Base-by-base conservation (phyloP, 2,113 vertebrate species). In the Podarcis raffonei region DNA sequence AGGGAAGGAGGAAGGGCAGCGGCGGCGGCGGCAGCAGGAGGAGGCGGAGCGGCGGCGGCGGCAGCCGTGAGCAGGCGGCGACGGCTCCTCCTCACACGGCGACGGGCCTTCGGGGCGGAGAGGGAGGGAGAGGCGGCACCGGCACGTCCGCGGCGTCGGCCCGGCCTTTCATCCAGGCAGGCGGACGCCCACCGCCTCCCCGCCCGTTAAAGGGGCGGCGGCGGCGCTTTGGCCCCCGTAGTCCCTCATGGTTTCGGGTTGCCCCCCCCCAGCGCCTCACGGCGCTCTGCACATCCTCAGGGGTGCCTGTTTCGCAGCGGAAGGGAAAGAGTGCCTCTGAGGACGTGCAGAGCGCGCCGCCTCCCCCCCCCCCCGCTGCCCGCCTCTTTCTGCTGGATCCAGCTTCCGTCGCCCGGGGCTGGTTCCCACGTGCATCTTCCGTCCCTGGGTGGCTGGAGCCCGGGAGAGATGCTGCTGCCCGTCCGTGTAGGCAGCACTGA, bases 51-150 rank as follows among this genome's bases (percentile, higher is more conserved):
- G 2, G 84, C 3, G 6, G 83, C 71, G 72, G 84, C 84, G 53
- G 69, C 15, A 13, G 71, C 48, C 27, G 62, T 1, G 53, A 27
- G 18, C 37, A 69, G 86, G 86, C 53, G 68, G 68, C 79, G 79
- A 30, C 79, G 53, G 79, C 86, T 81, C 86, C 86, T 65, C 86
- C 86, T 87, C 79, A 87, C 86, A 75, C 86, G 79, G 22, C 68
- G 69, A 23, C 79, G 69, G 86, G 79, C 86, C 69, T 88, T 57
- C 62, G 77, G 68, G 77, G 85, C 66, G 77, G 76, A 53, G 86
- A 12, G 42, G 65, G 9, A 23, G 32, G n/a, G 78, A 66, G 62
- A 72, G 86, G 79, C 79, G 86, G 79, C 53, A 57, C 69, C 78
- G 68, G 57, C 86, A 22, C 87, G 69, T 25, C 86, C 35, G 6